Percentiles rank a stretch among this genome's conserved stretches.
Evolutionary conservation across 2,797 vertebrate species (phyloP).

Genomic region (Pristis pectinata): DNA sequence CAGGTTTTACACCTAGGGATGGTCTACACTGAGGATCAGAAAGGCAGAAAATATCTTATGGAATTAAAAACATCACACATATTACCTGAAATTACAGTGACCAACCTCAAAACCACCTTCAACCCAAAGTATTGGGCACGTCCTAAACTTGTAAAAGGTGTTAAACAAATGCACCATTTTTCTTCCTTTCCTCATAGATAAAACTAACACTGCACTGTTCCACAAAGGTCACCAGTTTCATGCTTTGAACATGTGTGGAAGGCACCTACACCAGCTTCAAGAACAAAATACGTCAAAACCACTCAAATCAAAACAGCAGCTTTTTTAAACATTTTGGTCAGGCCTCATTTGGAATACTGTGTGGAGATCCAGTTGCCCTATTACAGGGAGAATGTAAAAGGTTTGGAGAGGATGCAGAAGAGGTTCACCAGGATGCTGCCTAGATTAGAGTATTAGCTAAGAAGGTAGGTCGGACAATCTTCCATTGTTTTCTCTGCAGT

Average conservation of each 20-base stretch:
- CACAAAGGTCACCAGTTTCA: neutral
- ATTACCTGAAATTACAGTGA: neutral
- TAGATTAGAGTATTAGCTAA: no score
- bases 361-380: no score
- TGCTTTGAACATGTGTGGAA: neutral
- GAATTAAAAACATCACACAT: neutral
- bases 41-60: neutral
- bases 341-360: no score
- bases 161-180: neutral
- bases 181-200: neutral
- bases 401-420: no score
- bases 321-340: no score
- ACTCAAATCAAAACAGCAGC: no score
- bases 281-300: neutral
- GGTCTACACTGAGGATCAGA: neutral
- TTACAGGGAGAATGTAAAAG: no score
- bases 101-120: neutral
- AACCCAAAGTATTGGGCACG: neutral
- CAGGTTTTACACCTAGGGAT: neutral
- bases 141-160: neutral
- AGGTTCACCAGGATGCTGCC: no score
- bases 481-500: no score
- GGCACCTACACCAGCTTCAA: neutral
- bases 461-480: no score
- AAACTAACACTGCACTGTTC: neutral